Conservation (phyloP, 2,888 invertebrate genomes). For the Cheilosia vulpina region DNA sequence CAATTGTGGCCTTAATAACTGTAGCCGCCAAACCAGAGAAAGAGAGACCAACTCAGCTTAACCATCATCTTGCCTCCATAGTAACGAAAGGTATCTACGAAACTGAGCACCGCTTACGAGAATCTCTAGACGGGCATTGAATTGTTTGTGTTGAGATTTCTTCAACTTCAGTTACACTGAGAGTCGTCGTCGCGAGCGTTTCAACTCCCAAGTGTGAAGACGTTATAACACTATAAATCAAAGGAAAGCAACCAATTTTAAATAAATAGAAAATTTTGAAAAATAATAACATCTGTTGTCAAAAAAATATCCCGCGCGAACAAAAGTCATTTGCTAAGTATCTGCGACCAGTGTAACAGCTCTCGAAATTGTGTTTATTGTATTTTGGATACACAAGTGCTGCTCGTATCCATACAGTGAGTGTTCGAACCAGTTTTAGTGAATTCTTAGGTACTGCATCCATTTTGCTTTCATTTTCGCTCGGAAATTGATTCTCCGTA, state of each 20-base stretch:
- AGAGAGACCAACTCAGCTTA: slow-evolving; percentile 20
- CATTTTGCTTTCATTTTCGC: slow-evolving; percentile 70
- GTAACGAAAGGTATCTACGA: slow-evolving; percentile 45
- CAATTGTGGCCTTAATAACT: slow-evolving; percentile 64
- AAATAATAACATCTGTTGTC: too few relatives aligned
- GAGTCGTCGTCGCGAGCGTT: slow-evolving; percentile 72
- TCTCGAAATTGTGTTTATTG: slow-evolving; percentile 10
- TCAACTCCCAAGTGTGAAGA: slow-evolving; percentile 52
- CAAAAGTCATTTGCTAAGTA: not conserved
- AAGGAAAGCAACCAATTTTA: not conserved
- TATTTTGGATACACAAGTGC: not conserved
- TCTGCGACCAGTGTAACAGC: not conserved
- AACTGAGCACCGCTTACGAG: slow-evolving; percentile 13
- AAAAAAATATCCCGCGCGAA: slow-evolving; percentile 7
- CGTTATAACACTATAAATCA: not conserved
- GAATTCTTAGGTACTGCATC: slow-evolving; percentile 45
- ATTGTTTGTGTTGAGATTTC: slow-evolving; percentile 58
- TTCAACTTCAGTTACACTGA: slow-evolving; percentile 69
- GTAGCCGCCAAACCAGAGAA: slow-evolving; percentile 27
- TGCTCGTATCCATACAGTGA: not conserved
- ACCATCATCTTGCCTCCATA: slow-evolving; percentile 15
- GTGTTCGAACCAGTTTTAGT: slow-evolving; percentile 34
- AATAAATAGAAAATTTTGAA: not conserved
- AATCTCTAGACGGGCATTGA: slow-evolving; percentile 47
- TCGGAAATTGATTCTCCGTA: slow-evolving; percentile 18